Conservation (phyloP, 2,888 invertebrate genomes). For the Nasonovia ribisnigri region DNA sequence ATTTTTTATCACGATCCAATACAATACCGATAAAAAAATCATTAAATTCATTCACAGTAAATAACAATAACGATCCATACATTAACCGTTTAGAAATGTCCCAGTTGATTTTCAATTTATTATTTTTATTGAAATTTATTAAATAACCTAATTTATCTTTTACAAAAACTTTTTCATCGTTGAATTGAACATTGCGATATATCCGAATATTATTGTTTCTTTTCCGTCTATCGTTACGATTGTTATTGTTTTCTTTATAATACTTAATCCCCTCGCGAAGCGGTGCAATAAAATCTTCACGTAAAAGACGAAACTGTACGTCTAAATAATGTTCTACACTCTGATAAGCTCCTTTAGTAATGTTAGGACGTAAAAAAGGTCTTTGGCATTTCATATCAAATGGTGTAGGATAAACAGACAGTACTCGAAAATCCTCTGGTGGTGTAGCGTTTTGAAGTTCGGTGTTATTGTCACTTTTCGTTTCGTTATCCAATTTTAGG, state of each 20-base stretch:
- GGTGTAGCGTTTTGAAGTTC: slow-evolving; percentile 70
- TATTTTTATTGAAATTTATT: slow-evolving; percentile 65
- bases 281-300: slow-evolving; percentile 85
- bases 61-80: slow-evolving; percentile 81
- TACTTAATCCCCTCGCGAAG: slow-evolving; percentile 75
- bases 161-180: slow-evolving; percentile 50
- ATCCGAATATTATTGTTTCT: slow-evolving; percentile 75
- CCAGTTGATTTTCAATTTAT: slow-evolving; percentile 70
- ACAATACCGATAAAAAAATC: slow-evolving; percentile 80
- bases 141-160: slow-evolving; percentile 67
- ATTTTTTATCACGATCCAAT: slow-evolving; percentile 72
- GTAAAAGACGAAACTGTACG: slow-evolving; percentile 81
- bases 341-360: slow-evolving; percentile 76
- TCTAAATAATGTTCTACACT: slow-evolving; percentile 82
- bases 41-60: slow-evolving; percentile 79
- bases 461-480: slow-evolving; percentile 69
- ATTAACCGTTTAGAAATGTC: slow-evolving; percentile 76
- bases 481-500: background rate
- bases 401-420: slow-evolving; percentile 73
- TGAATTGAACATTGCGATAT: slow-evolving; percentile 72
- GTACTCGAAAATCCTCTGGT: slow-evolving; percentile 73
- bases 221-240: slow-evolving; percentile 1
- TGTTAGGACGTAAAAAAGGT: slow-evolving; percentile 75
- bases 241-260: slow-evolving; percentile 30
- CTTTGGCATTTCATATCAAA: slow-evolving; percentile 71